Conservation (phyloP, 2,888 invertebrate genomes). For the Schizotus pectinicornis region DNA sequence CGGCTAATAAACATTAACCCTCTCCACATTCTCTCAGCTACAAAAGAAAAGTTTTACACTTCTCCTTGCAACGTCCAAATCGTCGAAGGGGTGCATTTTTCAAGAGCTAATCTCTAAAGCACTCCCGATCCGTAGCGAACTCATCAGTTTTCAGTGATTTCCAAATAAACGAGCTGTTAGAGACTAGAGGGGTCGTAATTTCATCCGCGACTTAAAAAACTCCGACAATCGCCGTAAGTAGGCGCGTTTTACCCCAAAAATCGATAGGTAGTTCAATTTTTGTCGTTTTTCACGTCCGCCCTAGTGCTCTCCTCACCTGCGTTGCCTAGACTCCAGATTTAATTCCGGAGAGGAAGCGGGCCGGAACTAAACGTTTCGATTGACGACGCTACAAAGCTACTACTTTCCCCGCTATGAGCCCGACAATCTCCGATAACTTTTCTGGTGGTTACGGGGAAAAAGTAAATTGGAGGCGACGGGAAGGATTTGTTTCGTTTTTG, state of each 20-base stretch:
- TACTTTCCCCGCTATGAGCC: slow-evolving; percentile 4
- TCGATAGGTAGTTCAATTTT: slow-evolving; percentile 8
- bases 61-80: slow-evolving; percentile 10
- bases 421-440: slow-evolving; percentile 10
- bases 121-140: slow-evolving; percentile 43
- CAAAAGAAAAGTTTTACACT: slow-evolving; percentile 5
- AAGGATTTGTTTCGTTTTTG: not conserved
- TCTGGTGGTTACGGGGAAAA: not conserved
- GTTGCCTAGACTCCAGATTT: slow-evolving; percentile 38
- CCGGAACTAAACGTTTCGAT: slow-evolving; percentile 32
- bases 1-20: slow-evolving; percentile 49
- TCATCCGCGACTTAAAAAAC: slow-evolving; percentile 14
- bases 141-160: slow-evolving; percentile 52
- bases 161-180: slow-evolving; percentile 47
- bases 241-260: slow-evolving; percentile 6
- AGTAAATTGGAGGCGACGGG: not conserved
- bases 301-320: slow-evolving; percentile 28
- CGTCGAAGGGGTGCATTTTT: slow-evolving; percentile 37
- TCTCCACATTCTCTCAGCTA: too few relatives aligned
- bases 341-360: slow-evolving; percentile 33
- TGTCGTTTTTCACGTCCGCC: slow-evolving; percentile 11
- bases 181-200: slow-evolving; percentile 21
- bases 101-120: slow-evolving; percentile 52
- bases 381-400: slow-evolving; percentile 10
- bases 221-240: slow-evolving; percentile 1